phyloP scores from a whole-genome alignment of 1,140 invertebrate genomes.

The Tetragnatha versicolor region DNA sequence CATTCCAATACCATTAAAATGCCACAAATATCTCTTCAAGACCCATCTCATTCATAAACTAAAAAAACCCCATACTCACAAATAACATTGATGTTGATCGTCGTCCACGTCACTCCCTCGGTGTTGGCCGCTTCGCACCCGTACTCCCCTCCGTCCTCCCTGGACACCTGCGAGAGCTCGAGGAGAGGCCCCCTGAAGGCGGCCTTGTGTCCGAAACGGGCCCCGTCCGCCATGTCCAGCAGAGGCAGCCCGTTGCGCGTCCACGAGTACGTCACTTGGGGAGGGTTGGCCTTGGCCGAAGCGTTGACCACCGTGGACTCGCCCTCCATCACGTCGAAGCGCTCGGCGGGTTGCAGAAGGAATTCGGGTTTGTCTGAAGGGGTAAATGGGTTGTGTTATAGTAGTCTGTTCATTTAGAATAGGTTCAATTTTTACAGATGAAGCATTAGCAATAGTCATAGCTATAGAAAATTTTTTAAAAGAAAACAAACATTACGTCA shows the following conservation, averaged over 20 bases:
- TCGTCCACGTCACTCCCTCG: conserved; percentile 51
- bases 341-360: conserved; percentile 61
- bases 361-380: conserved; percentile 69
- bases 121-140: conserved; percentile 55
- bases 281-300: conserved; percentile 84
- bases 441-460: too few species aligned
- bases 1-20: too few species aligned
- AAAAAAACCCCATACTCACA: too few species aligned
- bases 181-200: conserved; percentile 62
- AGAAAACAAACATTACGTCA: too few species aligned
- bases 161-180: conserved; percentile 33
- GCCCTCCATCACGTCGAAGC: conserved; percentile 77
- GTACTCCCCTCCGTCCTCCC: conserved; percentile 54
- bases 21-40: too few species aligned
- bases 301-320: conserved; percentile 81
- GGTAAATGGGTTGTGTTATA: conserved; percentile 40
- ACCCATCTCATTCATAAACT: too few species aligned
- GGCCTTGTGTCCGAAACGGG: conserved; percentile 25
- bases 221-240: conserved; percentile 64
- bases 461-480: too few species aligned
- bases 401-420: too few species aligned
- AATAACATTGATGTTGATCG: conserved; percentile 55
- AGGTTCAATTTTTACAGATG: too few species aligned
- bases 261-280: conserved; percentile 83
- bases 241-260: conserved; percentile 62